Base-by-base conservation (phyloP, 2,113 vertebrate genomes). In the Podiceps cristatus region DNA sequence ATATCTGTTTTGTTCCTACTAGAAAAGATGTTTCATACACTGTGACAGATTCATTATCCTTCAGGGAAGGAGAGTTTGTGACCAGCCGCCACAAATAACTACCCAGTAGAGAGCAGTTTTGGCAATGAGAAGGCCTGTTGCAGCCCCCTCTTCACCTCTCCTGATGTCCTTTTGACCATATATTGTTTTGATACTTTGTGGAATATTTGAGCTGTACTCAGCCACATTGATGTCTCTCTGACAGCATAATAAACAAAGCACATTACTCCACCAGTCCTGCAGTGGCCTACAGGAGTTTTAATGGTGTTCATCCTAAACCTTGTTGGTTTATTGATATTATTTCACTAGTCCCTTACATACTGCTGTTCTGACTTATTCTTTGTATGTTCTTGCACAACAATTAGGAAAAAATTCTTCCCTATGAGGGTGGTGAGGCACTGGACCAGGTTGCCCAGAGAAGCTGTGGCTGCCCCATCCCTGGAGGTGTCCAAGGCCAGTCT, bases 41-140 rank as follows among this genome's bases (percentile, higher is more conserved):
- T 92, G 52, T 82, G 59, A 84, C 78, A 77, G 88, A 79, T 69
- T 82, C n/a, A 89, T 88, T 91, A 55, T 60, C 83, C 71, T 90
- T 74, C 49, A 82, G 47, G 89, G 75, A 86, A 56, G 69, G 75
- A 88, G 73, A 69, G 31, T 63, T 67, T 97, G 82, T 75, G 42
- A 96, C 62, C 29, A 17, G 56, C 58, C 71, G 71, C 90, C 42
- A 56, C 31, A 96, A 96, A 42, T 25, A 55, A 63, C 58, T 29
- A 33, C 87, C 23, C 50, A 50, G 56, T n/a, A 63, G 13, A 82
- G 28, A 86, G 45, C 12, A 71, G 63, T 83, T 94, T 71, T 90
- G 60, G 37, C 64, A 88, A 4, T 45, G 42, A 89, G 67, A 74
- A 88, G 45, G 5, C 8, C 42, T 84, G n/a, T 90, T 93, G 66